phyloP scores from a whole-genome alignment of 2,113 vertebrate species.

The Anas platyrhynchos region DNA sequence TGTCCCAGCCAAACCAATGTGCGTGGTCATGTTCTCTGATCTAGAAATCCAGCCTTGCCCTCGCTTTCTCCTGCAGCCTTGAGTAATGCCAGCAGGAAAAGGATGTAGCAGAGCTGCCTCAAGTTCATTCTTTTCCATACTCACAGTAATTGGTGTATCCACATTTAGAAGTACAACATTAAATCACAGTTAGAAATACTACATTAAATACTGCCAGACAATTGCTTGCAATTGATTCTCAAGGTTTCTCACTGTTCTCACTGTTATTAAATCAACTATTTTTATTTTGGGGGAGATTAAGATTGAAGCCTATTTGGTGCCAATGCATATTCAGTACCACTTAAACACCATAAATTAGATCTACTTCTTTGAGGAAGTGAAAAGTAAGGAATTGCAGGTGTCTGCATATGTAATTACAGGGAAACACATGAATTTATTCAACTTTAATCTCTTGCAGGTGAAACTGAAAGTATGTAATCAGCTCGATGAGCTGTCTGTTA shows the following conservation, averaged over 20 bases:
- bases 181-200: neutral
- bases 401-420: conserved; percentile 54
- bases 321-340: neutral
- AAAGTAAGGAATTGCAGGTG: conserved; percentile 9
- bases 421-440: conserved; percentile 45
- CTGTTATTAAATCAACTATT: neutral
- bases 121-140: neutral
- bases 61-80: neutral
- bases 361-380: neutral
- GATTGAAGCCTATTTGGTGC: neutral
- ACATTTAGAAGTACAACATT: neutral
- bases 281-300: neutral
- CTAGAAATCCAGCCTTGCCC: neutral
- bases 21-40: neutral
- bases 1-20: neutral
- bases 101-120: neutral
- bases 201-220: neutral
- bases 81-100: neutral
- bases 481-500: conserved; percentile 67
- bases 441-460: conserved; percentile 42
- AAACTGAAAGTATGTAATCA: conserved; percentile 64
- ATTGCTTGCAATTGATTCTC: neutral
- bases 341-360: neutral
- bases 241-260: neutral
- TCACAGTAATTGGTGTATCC: neutral